These are phyloP conservation scores for Silurus asotus DNA, from an alignment of 2,113 vertebrate genomes.

Conservation along the genomic window DNA sequence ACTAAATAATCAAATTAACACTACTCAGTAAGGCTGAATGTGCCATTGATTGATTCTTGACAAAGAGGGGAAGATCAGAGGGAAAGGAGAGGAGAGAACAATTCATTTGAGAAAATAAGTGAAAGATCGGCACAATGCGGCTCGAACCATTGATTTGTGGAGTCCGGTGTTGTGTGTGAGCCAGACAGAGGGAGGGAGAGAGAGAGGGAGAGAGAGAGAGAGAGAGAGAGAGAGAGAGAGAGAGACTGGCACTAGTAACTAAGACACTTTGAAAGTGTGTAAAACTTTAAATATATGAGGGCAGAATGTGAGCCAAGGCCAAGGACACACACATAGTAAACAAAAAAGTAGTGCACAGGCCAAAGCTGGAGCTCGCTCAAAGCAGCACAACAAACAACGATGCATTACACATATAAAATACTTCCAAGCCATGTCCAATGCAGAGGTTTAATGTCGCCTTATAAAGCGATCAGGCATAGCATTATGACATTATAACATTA, in stretches of 20 bases:
- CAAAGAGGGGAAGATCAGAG: slow-evolving; percentile 18
- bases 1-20: slow-evolving; percentile 37
- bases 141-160: slow-evolving; percentile 23
- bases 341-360: background rate
- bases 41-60: slow-evolving; percentile 25
- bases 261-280: slow-evolving; percentile 8
- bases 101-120: slow-evolving; percentile 37
- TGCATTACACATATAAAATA: background rate
- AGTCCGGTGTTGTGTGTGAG: background rate
- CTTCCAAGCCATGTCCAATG: background rate
- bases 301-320: slow-evolving; percentile 12
- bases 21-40: background rate
- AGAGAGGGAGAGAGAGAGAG: background rate
- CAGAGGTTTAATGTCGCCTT: too few species aligned
- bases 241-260: background rate
- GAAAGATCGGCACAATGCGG: slow-evolving; percentile 22
- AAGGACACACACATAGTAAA: slow-evolving; percentile 7
- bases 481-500: too few species aligned
- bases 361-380: background rate
- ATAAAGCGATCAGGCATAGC: background rate
- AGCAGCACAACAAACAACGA: slow-evolving; percentile 9
- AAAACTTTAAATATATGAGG: slow-evolving; percentile 6
- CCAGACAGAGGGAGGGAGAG: background rate
- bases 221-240: slow-evolving; percentile 17
- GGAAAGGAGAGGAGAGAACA: slow-evolving; percentile 25